Evolutionary conservation across 1,140 invertebrate genomes (phyloP).

Genomic region (Drosophila littoralis): DNA sequence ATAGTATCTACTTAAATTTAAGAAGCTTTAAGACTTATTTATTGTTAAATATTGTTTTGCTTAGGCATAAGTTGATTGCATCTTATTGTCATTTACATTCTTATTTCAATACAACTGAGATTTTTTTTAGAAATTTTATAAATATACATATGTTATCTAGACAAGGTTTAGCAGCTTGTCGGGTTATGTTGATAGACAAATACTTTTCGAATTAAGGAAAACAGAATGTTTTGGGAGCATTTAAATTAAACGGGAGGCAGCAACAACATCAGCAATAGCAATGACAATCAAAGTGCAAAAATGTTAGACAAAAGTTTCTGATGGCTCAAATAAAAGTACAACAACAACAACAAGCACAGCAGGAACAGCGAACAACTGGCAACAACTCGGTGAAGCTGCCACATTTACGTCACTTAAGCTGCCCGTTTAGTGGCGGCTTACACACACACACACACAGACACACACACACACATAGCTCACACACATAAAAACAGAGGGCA

Average conservation of each 20-base stretch:
- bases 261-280: not conserved
- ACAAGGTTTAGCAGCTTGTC: too few relatives aligned
- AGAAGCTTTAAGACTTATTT: too few relatives aligned
- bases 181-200: too few relatives aligned
- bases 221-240: slow-evolving; percentile 45
- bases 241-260: slow-evolving; percentile 51
- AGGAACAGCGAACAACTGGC: slow-evolving; percentile 37
- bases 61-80: too few relatives aligned
- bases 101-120: too few relatives aligned
- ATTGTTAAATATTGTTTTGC: too few relatives aligned
- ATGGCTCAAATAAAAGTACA: slow-evolving; percentile 44
- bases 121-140: not conserved
- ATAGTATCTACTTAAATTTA: too few relatives aligned
- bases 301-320: slow-evolving; percentile 63
- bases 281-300: slow-evolving; percentile 70
- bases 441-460: slow-evolving; percentile 7
- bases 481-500: too few relatives aligned
- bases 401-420: slow-evolving; percentile 79
- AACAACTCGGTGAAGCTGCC: slow-evolving; percentile 61
- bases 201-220: slow-evolving; percentile 31
- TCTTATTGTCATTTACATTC: too few relatives aligned
- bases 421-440: slow-evolving; percentile 61
- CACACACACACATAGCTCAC: not conserved
- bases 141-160: too few relatives aligned
- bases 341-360: slow-evolving; percentile 1